Evolutionary conservation across 2,888 invertebrate species (phyloP), one percentile per base, ranked within the genome.

Genomic region (Metalampra italica): DNA sequence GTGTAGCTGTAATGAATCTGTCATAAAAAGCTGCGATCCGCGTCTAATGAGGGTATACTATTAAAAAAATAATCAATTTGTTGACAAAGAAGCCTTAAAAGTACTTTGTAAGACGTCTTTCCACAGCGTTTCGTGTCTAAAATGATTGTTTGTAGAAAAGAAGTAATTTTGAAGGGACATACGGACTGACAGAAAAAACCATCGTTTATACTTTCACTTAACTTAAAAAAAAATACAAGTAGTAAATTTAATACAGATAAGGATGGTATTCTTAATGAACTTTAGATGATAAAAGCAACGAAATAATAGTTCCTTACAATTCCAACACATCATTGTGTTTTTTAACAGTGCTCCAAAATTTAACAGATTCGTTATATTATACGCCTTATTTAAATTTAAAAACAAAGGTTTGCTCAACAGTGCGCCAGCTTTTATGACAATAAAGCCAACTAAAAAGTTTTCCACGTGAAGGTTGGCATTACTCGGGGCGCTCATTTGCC

Each of bases 1-100:
- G 60, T 60, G 43, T 47, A 55, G 60, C 50, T 55, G 59, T 63
- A 63, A 63, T 63, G 65, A 63, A 58, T 60, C 58, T 60, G 62
- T 65, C 63, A 60, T 60, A 56, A 65, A 63, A 63, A 65, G 54
- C 57, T 52, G 56, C 53, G 55, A 49, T 22, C 53, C 58, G 49
- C 53, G 54, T 55, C 58, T 63, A 63, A 63, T 65, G 63, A 63
- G 55, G 60, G 58, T 53, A 22, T 43, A 49, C 53, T 56, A 61
- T 54, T 56, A 51, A 55, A 50, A 36, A 50, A 57, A 38, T 55
- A 60, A 60, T 60, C 63, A 65, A 62, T 62, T 63, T 56, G 51
- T 62, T 57, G 56, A 51, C 50, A 52, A 46, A 50, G 42, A 46
- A 22, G 12, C 36, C 46, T 32, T 41, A 15, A 32, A 45, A 38